Conservation (phyloP, 2,888 invertebrate species). For the Rotaria macrura region DNA sequence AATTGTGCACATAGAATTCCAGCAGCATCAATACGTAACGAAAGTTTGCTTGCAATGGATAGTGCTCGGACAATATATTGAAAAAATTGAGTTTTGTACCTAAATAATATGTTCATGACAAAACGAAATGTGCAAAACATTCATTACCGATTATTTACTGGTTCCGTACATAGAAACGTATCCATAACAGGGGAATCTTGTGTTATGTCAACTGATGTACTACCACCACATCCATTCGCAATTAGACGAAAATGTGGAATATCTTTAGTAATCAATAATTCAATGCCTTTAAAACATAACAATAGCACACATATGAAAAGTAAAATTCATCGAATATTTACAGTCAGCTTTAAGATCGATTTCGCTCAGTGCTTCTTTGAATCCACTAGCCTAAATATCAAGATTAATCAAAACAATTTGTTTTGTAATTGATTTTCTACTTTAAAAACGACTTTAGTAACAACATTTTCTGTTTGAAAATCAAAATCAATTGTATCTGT, state of each 20-base stretch:
- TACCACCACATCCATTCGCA: constrained; percentile 7
- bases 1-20: constrained; percentile 2
- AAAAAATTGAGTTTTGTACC: constrained; percentile 20
- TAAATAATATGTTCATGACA: not conserved
- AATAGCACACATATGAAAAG: not conserved
- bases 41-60: constrained; percentile 1
- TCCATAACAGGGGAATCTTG: not conserved
- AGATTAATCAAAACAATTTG: not conserved
- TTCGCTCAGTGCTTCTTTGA: constrained; percentile 4
- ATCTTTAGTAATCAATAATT: not conserved
- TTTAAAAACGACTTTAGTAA: not conserved
- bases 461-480: constrained; percentile 20
- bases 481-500: constrained; percentile 13
- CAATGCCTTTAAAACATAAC: not conserved
- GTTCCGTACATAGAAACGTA: not conserved
- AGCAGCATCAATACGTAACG: not conserved
- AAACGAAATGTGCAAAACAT: not conserved
- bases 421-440: not conserved
- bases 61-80: not conserved
- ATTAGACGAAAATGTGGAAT: constrained; percentile 6
- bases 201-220: constrained; percentile 1
- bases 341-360: constrained; percentile 16
- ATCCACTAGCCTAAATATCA: not conserved
- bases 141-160: not conserved
- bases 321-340: not conserved